Evolutionary conservation across 1,140 invertebrate genomes (phyloP).

Genomic region (Oedothorax gibbosus): DNA sequence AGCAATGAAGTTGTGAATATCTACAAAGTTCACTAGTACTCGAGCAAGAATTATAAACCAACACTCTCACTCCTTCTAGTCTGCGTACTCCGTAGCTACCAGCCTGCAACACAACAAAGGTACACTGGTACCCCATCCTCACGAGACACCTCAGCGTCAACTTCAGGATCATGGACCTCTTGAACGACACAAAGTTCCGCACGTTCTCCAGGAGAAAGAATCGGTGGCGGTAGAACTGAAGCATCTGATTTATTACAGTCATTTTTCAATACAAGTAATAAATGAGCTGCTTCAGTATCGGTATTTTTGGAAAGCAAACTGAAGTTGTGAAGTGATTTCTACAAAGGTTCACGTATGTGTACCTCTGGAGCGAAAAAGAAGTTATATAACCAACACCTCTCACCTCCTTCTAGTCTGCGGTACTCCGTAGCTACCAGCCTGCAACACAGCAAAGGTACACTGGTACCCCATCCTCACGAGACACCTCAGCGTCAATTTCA

Average conservation of each 20-base stretch:
- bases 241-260: no score
- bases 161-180: slow-evolving; percentile 85
- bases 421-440: slow-evolving; percentile 88
- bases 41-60: no score
- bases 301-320: no score
- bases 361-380: no score
- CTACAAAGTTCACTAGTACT: no score
- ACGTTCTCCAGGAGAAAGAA: slow-evolving; percentile 91
- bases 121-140: slow-evolving; percentile 89
- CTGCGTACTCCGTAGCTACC: slow-evolving; percentile 87
- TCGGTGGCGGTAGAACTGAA: no score
- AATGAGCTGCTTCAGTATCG: no score
- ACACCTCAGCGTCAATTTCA: slow-evolving; percentile 84
- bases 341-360: no score
- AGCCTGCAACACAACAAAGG: slow-evolving; percentile 87
- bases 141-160: slow-evolving; percentile 81
- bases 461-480: slow-evolving; percentile 88
- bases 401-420: slow-evolving; percentile 83
- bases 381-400: slow-evolving; percentile 70
- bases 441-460: slow-evolving; percentile 86
- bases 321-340: no score
- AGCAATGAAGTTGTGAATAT: no score
- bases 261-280: no score
- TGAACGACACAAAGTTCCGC: slow-evolving; percentile 85
- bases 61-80: slow-evolving; percentile 82